Conservation (phyloP, 2,797 vertebrate species). For the Enteromius unitaeniatus region DNA sequence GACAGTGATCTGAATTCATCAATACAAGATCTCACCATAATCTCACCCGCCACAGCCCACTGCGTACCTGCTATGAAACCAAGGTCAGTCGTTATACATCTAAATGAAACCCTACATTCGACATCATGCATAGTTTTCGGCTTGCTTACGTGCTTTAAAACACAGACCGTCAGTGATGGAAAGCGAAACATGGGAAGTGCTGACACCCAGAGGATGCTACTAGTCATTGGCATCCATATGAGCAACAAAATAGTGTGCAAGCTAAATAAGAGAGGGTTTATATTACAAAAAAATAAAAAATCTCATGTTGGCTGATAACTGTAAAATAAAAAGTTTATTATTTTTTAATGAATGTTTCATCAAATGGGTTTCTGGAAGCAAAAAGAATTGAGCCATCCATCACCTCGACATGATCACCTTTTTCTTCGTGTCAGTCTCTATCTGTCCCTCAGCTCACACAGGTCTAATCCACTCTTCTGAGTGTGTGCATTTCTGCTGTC, state of each 20-base stretch:
- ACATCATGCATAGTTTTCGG: not conserved
- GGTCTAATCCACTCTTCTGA: slow-evolving; percentile 62
- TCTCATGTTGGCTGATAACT: not conserved
- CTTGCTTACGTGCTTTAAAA: slow-evolving; percentile 45
- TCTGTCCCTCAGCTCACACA: slow-evolving; percentile 41
- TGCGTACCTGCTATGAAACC: slow-evolving; percentile 1
- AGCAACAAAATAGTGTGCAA: slow-evolving; percentile 14
- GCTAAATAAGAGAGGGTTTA: not conserved
- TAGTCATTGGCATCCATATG: slow-evolving; percentile 76
- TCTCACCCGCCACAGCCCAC: slow-evolving; percentile 32
- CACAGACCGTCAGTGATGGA: slow-evolving; percentile 34
- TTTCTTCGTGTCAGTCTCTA: slow-evolving; percentile 15
- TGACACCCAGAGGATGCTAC: slow-evolving; percentile 84
- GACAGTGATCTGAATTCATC: slow-evolving; percentile 62
- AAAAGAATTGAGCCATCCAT: slow-evolving; percentile 26
- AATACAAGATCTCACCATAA: slow-evolving; percentile 53
- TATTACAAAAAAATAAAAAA: not conserved
- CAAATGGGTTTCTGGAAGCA: slow-evolving; percentile 23
- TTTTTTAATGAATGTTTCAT: slow-evolving; percentile 25
- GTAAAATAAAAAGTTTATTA: not conserved
- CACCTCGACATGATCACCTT: not conserved
- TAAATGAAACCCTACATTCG: slow-evolving; percentile 5
- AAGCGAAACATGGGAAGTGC: slow-evolving; percentile 72
- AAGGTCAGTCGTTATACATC: slow-evolving; percentile 14
- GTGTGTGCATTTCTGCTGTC: slow-evolving; percentile 50